Percentiles rank a stretch among this genome's conserved stretches.
Conservation (phyloP, 2,113 vertebrate species). For the Oreochromis niloticus region DNA sequence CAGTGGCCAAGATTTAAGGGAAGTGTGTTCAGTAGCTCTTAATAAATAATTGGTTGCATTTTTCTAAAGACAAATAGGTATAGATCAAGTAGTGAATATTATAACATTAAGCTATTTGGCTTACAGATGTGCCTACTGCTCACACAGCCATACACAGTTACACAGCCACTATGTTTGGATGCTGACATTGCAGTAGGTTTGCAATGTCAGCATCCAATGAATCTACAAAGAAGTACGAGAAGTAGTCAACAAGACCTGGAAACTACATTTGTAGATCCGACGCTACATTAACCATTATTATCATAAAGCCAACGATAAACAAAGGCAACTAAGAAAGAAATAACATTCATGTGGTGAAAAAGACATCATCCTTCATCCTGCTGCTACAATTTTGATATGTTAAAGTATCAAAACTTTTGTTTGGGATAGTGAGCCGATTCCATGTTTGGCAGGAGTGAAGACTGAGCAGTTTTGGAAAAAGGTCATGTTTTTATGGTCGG, state of each 20-base stretch:
- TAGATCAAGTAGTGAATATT: not conserved
- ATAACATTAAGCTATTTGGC: not conserved
- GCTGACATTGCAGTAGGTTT: not conserved
- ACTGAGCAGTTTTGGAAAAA: not conserved
- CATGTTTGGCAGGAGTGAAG: not conserved
- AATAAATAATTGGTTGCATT: not conserved
- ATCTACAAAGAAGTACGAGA: not conserved
- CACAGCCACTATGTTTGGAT: not conserved
- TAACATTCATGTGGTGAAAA: not conserved
- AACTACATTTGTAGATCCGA: not conserved
- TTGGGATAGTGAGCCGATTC: not conserved
- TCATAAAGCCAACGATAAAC: not conserved
- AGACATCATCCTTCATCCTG: not conserved
- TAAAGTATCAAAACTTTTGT: not conserved
- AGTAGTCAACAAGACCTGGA: not conserved
- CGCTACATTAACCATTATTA: not conserved
- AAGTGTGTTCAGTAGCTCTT: not conserved
- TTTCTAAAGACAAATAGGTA: not conserved
- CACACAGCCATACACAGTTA: not conserved
- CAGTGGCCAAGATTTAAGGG: not conserved
- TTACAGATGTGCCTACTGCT: not conserved
- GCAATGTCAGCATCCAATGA: not conserved
- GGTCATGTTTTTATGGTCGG: not conserved
- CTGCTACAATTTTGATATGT: not conserved
- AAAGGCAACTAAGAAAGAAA: not conserved